Evolutionary conservation across 2,113 vertebrate species (phyloP), one percentile per base, ranked within the genome.

Genomic region (Macaca mulatta): DNA sequence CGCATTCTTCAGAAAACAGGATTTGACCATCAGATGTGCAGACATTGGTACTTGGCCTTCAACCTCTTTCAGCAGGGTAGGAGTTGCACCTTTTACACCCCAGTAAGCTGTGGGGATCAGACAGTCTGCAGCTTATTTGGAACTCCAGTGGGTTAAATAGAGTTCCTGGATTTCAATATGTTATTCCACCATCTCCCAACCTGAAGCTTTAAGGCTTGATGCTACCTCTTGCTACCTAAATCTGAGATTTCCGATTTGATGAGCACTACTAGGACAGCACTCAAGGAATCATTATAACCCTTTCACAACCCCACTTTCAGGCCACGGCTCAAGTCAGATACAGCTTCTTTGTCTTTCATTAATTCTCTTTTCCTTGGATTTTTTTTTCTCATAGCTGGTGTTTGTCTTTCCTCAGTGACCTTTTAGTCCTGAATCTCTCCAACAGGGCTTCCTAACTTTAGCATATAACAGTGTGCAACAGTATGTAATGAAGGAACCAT

Each of bases 381-480:
- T 50, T 70, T 70, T 32, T 5, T 38, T 17, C 12, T 55, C 38
- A 14, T 3, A 20, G 35, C 38, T 27, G 8, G 25, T 35, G 2
- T 61, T 90, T 57, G 6, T 67, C 78, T 85, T 83, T 64, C 30
- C 88, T 92, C 9, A 23, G 38, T 81, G 61, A 59, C 40, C 45
- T 64, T 86, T 69, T 35, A 38, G 23, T 67, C 17, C 25, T 87
- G n/a, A 82, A 32, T 82, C 67, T 93, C 32, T 69, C 12, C 35
- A 95, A 45, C 16, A 61, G 22, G 0, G 0, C 0, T 82, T 57
- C 72, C 64, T 79, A 67, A 69, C 25, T 25, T 72, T 17, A 78
- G 12, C 32, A 0, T 11, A 16, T 11, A 43, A 59, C 9, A 2
- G 9, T 61, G 23, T 17, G 0, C 11, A n/a, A n/a, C 0, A 52